These are phyloP conservation scores for Heteractis magnifica DNA, from an alignment of 92 coral and sea anemone species.

Conservation along the genomic window DNA sequence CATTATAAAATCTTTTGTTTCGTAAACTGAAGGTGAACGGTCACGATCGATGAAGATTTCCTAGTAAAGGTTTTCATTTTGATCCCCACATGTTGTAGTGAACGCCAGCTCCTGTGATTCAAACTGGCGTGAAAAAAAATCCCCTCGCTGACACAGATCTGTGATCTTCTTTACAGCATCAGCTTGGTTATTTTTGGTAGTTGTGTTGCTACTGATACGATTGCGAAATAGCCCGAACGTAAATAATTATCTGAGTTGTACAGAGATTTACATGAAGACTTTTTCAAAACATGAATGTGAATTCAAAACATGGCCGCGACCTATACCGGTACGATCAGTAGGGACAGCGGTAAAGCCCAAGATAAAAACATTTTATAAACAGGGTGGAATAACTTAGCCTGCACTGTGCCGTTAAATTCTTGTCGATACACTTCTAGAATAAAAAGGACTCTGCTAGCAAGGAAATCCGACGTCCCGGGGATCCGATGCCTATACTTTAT, in stretches of 20 bases:
- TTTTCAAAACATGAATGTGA: neutral
- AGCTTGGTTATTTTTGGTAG: neutral
- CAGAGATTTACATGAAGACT: neutral
- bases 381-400: too few relatives aligned
- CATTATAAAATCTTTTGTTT: conserved; percentile 9
- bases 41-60: neutral
- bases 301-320: neutral
- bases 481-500: too few relatives aligned
- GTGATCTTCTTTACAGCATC: neutral
- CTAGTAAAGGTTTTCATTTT: neutral
- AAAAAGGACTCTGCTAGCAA: too few relatives aligned
- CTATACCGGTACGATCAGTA: neutral
- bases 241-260: neutral
- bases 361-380: conserved; percentile 14
- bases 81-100: neutral
- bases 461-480: too few relatives aligned
- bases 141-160: neutral
- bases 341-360: conserved; percentile 24
- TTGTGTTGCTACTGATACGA: neutral
- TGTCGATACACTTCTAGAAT: too few relatives aligned
- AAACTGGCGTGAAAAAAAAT: neutral
- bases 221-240: neutral
- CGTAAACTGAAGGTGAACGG: neutral
- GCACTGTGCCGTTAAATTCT: too few relatives aligned
- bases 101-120: neutral